Evolutionary conservation across 2,888 invertebrate species (phyloP).

Genomic region (Ennomos fuscantarius): DNA sequence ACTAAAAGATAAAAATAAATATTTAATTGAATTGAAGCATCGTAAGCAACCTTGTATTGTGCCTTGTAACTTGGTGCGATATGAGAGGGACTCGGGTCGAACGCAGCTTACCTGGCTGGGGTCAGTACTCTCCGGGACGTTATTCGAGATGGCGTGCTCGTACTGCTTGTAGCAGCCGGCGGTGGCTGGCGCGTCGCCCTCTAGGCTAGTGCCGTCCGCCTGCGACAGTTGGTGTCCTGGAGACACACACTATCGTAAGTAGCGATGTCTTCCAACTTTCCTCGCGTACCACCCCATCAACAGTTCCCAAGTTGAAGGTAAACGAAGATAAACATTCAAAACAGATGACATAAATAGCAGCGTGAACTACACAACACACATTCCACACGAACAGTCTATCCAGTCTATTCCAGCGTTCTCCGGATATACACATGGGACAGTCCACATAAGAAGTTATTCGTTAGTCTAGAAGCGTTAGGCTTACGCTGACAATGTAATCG

Average conservation of each 20-base stretch:
- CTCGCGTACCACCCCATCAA: conserved; percentile 55
- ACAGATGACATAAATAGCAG: conserved; percentile 69
- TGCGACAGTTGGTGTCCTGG: conserved; percentile 97
- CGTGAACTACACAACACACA: conserved; percentile 82
- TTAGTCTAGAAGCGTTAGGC: conserved; percentile 84
- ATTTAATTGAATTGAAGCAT: too few relatives aligned
- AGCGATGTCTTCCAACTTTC: conserved; percentile 69
- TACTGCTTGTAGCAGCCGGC: conserved; percentile 92
- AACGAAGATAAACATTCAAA: conserved; percentile 62
- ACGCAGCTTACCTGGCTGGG: conserved; percentile 68
- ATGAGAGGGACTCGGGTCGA: conserved; percentile 56
- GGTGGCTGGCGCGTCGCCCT: conserved; percentile 90
- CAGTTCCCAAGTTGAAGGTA: conserved; percentile 53
- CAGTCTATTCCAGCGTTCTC: conserved; percentile 78
- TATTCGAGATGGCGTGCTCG: conserved; percentile 86
- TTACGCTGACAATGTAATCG: conserved; percentile 83
- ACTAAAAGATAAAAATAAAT: too few relatives aligned
- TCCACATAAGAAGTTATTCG: conserved; percentile 65
- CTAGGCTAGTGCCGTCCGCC: conserved; percentile 94
- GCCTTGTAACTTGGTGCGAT: background rate
- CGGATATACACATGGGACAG: conserved; percentile 80
- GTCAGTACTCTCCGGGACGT: conserved; percentile 69
- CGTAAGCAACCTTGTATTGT: background rate
- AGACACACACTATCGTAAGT: conserved; percentile 81
- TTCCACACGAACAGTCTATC: conserved; percentile 78